A percentile compares a stretch with the other conserved stretches of the same genome.
These are phyloP conservation scores for Cololabis saira DNA, from an alignment of 2,113 vertebrate species.

Conservation along the genomic window DNA sequence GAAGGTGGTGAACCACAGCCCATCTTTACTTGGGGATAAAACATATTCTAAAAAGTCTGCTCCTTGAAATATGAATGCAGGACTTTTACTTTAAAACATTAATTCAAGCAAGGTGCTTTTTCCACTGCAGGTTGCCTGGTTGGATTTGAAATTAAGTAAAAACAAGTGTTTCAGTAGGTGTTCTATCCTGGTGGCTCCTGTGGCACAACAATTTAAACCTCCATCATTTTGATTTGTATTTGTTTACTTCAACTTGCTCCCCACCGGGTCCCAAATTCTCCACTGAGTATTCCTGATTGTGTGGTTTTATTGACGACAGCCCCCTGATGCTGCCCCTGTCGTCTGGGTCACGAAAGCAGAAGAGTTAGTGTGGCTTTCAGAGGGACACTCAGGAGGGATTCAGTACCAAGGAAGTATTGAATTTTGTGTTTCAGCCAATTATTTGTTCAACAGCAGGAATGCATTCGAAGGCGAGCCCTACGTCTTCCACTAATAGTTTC, in stretches of 20 bases:
- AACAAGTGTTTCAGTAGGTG: background rate
- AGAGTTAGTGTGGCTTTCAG: slow-evolving; percentile 43
- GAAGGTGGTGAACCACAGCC: too few relatives aligned
- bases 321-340: slow-evolving; percentile 28
- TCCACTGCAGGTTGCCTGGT: background rate
- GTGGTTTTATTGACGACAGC: slow-evolving; percentile 19
- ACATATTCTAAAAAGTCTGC: too few relatives aligned
- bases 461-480: slow-evolving; percentile 33
- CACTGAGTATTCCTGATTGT: slow-evolving; percentile 30
- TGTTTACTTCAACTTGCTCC: slow-evolving; percentile 18
- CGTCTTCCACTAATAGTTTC: slow-evolving; percentile 52
- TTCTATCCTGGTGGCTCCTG: background rate
- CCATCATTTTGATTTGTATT: slow-evolving; percentile 39
- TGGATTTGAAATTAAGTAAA: slow-evolving; percentile 5
- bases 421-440: slow-evolving; percentile 65
- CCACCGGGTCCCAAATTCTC: slow-evolving; percentile 9
- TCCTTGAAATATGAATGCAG: too few relatives aligned
- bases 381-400: slow-evolving; percentile 47
- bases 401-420: slow-evolving; percentile 53
- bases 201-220: slow-evolving; percentile 17
- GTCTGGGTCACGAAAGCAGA: slow-evolving; percentile 25
- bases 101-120: background rate
- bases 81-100: too few relatives aligned
- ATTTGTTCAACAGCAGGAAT: slow-evolving; percentile 52
- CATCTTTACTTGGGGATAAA: too few relatives aligned